phyloP scores from a whole-genome alignment of 2,113 vertebrate genomes.

The Cephalopterus ornatus region DNA sequence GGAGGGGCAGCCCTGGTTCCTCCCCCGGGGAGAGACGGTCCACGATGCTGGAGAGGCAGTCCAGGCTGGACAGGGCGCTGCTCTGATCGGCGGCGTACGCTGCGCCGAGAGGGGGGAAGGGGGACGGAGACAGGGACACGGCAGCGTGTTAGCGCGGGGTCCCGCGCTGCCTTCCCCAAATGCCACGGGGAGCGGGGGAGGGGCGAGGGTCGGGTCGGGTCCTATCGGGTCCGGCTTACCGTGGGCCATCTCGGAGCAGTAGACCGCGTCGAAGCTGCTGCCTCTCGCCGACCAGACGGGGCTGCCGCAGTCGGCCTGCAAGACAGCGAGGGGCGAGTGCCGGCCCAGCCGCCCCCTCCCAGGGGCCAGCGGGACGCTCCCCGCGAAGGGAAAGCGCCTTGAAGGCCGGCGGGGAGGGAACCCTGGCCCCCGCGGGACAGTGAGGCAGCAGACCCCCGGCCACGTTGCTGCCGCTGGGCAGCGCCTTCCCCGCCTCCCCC shows the following conservation, averaged over 20 bases:
- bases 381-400: conserved; percentile 66
- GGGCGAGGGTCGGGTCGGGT: too few species aligned
- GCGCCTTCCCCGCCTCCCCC: not conserved
- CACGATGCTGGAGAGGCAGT: conserved; percentile 96
- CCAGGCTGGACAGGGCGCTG: conserved; percentile 84
- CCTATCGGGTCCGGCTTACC: conserved; percentile 73
- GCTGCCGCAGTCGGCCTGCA: conserved; percentile 86
- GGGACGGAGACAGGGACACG: not conserved
- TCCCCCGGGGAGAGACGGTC: conserved; percentile 87
- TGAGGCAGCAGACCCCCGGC: conserved; percentile 7
- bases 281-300: conserved; percentile 85
- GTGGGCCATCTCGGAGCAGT: conserved; percentile 78
- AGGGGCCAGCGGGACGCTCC: not conserved
- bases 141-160: not conserved
- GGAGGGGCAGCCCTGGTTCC: conserved; percentile 64
- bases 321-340: conserved; percentile 53
- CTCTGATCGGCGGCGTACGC: conserved; percentile 71
- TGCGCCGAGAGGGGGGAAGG: conserved; percentile 23
- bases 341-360: conserved; percentile 19
- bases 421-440: conserved; percentile 67
- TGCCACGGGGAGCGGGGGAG: accelerated
- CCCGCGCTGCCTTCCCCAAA: not conserved
- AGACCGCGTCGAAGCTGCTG: conserved; percentile 79
- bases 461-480: conserved; percentile 56
- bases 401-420: conserved; percentile 74